These are phyloP conservation scores for Myrmophylax atrothorax DNA, from an alignment of 2,113 vertebrate species.

Conservation along the genomic window DNA sequence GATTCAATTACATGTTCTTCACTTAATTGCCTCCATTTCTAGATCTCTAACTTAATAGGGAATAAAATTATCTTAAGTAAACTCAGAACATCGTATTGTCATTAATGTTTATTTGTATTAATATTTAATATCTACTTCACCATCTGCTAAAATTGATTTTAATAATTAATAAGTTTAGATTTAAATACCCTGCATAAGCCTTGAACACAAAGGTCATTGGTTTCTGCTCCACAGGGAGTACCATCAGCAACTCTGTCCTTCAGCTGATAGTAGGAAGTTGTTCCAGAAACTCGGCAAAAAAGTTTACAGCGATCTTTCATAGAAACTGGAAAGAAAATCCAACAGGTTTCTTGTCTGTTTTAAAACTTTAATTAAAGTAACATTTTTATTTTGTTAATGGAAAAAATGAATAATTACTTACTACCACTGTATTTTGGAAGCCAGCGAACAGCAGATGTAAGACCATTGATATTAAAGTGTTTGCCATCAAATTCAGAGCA, in stretches of 20 bases:
- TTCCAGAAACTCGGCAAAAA: slow-evolving; percentile 92
- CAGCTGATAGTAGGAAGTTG: slow-evolving; percentile 92
- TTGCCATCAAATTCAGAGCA: slow-evolving; percentile 93
- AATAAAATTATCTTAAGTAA: not conserved
- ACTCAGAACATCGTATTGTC: not conserved
- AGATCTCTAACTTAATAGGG: not conserved
- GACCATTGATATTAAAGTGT: slow-evolving; percentile 96
- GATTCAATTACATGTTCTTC: not conserved
- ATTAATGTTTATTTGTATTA: not conserved
- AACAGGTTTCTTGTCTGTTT: slow-evolving; percentile 23
- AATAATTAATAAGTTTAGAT: slow-evolving; percentile 53
- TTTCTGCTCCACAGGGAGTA: slow-evolving; percentile 91
- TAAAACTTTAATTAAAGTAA: not conserved
- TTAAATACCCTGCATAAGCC: slow-evolving; percentile 92
- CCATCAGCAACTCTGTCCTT: slow-evolving; percentile 93
- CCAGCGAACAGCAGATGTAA: slow-evolving; percentile 90
- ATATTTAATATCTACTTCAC: not conserved
- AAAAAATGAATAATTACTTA: slow-evolving; percentile 75
- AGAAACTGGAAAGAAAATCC: slow-evolving; percentile 81
- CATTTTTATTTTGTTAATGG: not conserved
- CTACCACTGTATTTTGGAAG: slow-evolving; percentile 96
- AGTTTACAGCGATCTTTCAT: slow-evolving; percentile 98
- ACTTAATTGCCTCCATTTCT: not conserved
- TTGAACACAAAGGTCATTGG: slow-evolving; percentile 96
- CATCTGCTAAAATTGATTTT: not conserved